These are phyloP conservation scores for Eubasilissa splendida DNA, from an alignment of 2,888 invertebrate species.

Conservation along the genomic window DNA sequence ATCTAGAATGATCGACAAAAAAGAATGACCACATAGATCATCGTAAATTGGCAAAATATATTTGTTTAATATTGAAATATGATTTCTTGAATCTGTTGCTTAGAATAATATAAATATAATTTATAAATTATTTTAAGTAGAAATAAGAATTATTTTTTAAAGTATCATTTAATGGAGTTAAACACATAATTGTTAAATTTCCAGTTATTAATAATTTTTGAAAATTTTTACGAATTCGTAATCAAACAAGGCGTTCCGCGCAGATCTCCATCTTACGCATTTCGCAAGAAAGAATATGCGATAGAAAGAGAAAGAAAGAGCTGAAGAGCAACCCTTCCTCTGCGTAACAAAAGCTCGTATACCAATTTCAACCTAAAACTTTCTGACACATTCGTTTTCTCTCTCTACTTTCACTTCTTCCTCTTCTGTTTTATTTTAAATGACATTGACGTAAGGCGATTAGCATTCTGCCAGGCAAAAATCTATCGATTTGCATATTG, in stretches of 20 bases:
- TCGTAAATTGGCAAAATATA: too few relatives aligned
- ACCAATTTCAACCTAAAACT: constrained; percentile 58
- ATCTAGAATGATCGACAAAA: too few relatives aligned
- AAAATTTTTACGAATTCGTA: too few relatives aligned
- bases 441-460: constrained; percentile 59
- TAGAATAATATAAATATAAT: too few relatives aligned
- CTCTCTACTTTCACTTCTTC: constrained; percentile 46
- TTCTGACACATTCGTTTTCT: constrained; percentile 58
- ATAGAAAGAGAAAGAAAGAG: constrained; percentile 39
- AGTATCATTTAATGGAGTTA: too few relatives aligned
- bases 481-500: constrained; percentile 44
- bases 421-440: constrained; percentile 58
- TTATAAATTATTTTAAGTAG: too few relatives aligned
- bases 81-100: too few relatives aligned
- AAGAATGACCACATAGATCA: too few relatives aligned
- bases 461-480: constrained; percentile 46
- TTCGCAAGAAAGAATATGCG: constrained; percentile 49
- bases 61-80: too few relatives aligned
- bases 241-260: constrained; percentile 5
- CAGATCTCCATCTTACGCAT: constrained; percentile 47
- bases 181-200: too few relatives aligned
- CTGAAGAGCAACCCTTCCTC: constrained; percentile 55
- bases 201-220: too few relatives aligned
- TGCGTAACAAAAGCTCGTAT: constrained; percentile 55
- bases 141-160: too few relatives aligned